Conservation (phyloP, 2,113 vertebrate genomes). For the Chaetodon trifascialis region DNA sequence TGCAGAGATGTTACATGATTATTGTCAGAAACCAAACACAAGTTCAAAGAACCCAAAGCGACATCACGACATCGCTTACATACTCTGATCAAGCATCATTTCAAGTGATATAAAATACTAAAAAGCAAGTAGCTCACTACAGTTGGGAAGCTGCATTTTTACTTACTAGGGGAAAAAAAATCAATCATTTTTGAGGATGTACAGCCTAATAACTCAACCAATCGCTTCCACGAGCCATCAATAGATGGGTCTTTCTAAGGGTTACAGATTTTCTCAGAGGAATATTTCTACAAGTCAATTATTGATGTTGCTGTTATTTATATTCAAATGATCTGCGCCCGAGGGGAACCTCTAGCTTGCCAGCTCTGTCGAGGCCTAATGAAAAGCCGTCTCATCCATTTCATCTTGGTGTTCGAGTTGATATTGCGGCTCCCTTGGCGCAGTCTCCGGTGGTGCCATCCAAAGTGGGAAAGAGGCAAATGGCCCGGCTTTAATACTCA, state of each 20-base stretch:
- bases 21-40: background rate
- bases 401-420: background rate
- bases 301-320: constrained; percentile 13
- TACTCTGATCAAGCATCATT: background rate
- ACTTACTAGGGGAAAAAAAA: background rate
- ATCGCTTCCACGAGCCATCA: background rate
- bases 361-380: background rate
- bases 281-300: background rate
- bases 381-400: constrained; percentile 27
- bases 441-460: constrained; percentile 47
- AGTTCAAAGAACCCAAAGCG: background rate
- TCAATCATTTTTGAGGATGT: background rate
- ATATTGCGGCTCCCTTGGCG: constrained; percentile 37
- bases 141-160: background rate
- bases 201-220: background rate
- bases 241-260: background rate
- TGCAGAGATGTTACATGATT: too few species aligned
- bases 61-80: background rate
- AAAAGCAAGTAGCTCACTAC: background rate
- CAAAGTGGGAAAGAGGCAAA: constrained; percentile 47
- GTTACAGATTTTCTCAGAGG: background rate
- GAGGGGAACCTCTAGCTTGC: background rate
- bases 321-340: constrained; percentile 5
- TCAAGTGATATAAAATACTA: background rate
- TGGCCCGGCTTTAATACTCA: constrained; percentile 34